A percentile compares a stretch with the other conserved stretches of the same genome.
Evolutionary conservation across 2,888 invertebrate species (phyloP).

Genomic region (Tetramorium bicarinatum): DNA sequence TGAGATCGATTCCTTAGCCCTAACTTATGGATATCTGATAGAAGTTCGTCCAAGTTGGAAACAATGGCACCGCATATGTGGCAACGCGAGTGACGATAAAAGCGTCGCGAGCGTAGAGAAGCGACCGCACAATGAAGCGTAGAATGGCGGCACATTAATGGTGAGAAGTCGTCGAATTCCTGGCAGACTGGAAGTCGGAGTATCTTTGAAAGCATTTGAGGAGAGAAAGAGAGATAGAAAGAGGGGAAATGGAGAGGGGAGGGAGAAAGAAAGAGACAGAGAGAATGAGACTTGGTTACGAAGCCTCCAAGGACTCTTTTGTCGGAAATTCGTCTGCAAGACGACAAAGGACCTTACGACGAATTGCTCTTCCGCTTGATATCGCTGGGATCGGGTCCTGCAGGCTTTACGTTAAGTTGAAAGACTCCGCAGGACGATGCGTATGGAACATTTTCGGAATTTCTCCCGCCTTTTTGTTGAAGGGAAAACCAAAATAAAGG

Average conservation of each 20-base stretch:
- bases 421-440: constrained; percentile 18
- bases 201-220: constrained; percentile 68
- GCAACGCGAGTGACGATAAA: constrained; percentile 53
- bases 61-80: constrained; percentile 63
- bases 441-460: constrained; percentile 25
- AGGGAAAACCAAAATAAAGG: constrained; percentile 13
- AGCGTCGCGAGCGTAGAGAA: constrained; percentile 60
- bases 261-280: neutral
- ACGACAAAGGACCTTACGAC: constrained; percentile 58
- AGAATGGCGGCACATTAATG: constrained; percentile 78
- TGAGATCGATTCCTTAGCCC: constrained; percentile 78
- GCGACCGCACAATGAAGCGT: constrained; percentile 78
- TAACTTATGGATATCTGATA: constrained; percentile 81
- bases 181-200: constrained; percentile 67
- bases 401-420: constrained; percentile 19
- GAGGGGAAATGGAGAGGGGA: neutral
- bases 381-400: constrained; percentile 56
- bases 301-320: constrained; percentile 67
- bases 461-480: constrained; percentile 4
- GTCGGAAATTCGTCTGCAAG: constrained; percentile 67
- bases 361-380: constrained; percentile 70
- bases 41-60: constrained; percentile 81
- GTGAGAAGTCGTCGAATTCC: constrained; percentile 79
- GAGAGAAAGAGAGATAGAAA: constrained; percentile 30
- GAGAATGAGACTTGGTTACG: constrained; percentile 56